A percentile compares a stretch with the other conserved stretches of the same genome.
These are phyloP conservation scores for Laticauda laticaudata DNA, from an alignment of 2,113 vertebrate genomes.

Conservation along the genomic window DNA sequence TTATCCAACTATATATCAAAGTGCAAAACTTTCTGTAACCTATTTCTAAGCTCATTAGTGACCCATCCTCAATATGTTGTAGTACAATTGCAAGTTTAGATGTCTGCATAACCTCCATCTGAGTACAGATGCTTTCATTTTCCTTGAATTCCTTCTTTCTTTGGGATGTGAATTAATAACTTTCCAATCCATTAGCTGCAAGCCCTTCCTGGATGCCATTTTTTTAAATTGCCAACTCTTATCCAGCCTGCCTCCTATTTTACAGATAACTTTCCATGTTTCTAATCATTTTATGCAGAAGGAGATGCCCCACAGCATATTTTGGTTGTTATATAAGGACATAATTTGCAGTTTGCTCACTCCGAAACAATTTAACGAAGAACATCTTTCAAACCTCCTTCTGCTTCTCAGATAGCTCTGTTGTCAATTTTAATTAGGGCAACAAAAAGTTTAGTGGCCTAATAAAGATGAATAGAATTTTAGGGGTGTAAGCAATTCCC, in stretches of 20 bases:
- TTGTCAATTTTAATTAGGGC: background rate
- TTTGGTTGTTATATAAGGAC: background rate
- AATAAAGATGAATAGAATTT: background rate
- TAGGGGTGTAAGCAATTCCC: background rate
- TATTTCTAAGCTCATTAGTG: background rate
- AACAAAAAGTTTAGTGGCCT: background rate
- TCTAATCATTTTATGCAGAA: background rate
- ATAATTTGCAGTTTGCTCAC: background rate
- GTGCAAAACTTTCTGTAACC: background rate
- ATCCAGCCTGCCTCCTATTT: background rate
- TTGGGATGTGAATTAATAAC: background rate
- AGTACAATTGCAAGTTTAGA: background rate
- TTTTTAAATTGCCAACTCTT: background rate
- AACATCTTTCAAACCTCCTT: background rate
- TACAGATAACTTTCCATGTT: background rate
- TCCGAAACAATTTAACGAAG: slow-evolving; percentile 5
- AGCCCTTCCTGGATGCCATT: background rate
- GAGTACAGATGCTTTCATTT: background rate
- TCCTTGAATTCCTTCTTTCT: background rate
- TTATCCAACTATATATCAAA: background rate
- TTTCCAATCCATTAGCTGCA: background rate
- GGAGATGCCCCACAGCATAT: background rate
- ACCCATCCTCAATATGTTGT: background rate
- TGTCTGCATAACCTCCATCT: background rate
- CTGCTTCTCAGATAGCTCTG: background rate